Base-by-base conservation (phyloP, 2,888 invertebrate genomes). In the Caenorhabditis wallacei region DNA sequence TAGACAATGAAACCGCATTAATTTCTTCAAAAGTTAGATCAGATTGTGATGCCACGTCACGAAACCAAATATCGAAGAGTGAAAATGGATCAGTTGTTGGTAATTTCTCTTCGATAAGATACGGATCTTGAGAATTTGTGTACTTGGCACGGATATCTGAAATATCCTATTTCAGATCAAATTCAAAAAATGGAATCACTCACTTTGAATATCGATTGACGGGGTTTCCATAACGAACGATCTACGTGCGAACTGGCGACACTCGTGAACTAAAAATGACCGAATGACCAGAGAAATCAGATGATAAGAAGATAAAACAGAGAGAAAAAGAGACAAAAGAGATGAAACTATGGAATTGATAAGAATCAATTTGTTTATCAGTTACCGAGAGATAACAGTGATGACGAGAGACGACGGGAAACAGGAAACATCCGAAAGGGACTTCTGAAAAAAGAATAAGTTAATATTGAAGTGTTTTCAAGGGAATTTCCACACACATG, bases 1-100 rank as follows among this genome's bases (percentile, higher is more conserved):
- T 92, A 3, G 90, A 86, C 48, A 92, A 53, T 13, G 82, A 85
- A 24, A 91, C 88, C 8, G 90, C 92, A 68, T 92, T 92, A 20
- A 88, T 80, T 59, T 91, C 92, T 46, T 91, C 91, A 69, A 87
- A 91, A 8, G 78, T 71, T n/a, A 88, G 64, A 20, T 85, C 84
- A 10, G 85, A 76, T 53, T 80, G 69, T 4, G 82, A 35, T 11
- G 87, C 85, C 8, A 89, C 85, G 43, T 91, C 82, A 40, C 85
- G 83, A 63, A 88, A 87, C 91, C 91, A 91, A 4, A 66, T 30
- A 76, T 90, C 89, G 80, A 92, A 91, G 13, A 90, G 85, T 11
- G 61, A 59, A 71, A 90, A 87, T n/a, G 92, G 92, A 54, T 91
- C 75, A 10, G 64, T 84, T 7, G 85, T 82, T 13, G 84, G 80